Base-by-base conservation (phyloP, 2,113 vertebrate genomes). In the Semicossyphus pulcher region DNA sequence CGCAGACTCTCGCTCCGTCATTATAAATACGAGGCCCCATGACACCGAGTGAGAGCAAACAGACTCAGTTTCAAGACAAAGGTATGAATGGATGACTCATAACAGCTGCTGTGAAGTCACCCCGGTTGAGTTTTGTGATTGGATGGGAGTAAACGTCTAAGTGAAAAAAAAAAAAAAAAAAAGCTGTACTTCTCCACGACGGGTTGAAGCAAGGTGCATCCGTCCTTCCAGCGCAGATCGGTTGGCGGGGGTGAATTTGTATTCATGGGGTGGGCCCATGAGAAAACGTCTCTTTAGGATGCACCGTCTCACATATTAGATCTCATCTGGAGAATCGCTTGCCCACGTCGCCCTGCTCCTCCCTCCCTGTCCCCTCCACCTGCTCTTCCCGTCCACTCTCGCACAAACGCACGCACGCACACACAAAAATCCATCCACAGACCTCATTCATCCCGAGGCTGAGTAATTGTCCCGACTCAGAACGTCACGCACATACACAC, bases 261-360 rank as follows among this genome's bases (percentile, higher is more conserved):
- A 93, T 94, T 92, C 93, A 92, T 86, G 87, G 72, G 65, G 81
- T 91, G 60, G 78, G 59, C 84, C 89, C 91, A 93, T 93, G 93
- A 94, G 92, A 90, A 94, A 93, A 93, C 81, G 93, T 93, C 92
- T 93, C 86, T 91, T 93, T 93, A 87, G 81, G 87, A 91, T 89
- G 90, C 84, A 83, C 66, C 75, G 87, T 93, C 91, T 92, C 86
- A 93, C 89, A 93, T 93, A 93, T 94, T 94, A 91, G 91, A 91
- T 92, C 91, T 93, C 92, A 92, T 93, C 92, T 91, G 89, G 90
- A 92, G 85, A 92, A 92, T 91, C 93, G 86, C 88, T 92, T 80
- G 77, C 78, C 68, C 76, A 81, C 77, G 77, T 86, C 80, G 59
- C 74, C 53, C 68, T 65, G 80, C 87, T 81, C 79, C 84, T 85